These are phyloP conservation scores for Habroteleia sp. DNA, from an alignment of 2,888 invertebrate genomes.

Conservation along the genomic window DNA sequence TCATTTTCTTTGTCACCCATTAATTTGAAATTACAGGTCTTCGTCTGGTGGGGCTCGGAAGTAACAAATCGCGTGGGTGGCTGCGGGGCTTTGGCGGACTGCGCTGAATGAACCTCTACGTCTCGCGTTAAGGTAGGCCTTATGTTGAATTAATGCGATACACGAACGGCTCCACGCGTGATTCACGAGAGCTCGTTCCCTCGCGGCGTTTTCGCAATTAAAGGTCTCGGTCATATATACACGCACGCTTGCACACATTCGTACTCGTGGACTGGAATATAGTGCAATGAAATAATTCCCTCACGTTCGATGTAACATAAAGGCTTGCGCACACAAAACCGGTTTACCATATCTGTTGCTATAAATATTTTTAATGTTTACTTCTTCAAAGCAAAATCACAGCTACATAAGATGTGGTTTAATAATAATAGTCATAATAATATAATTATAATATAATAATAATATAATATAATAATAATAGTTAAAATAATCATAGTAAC, in stretches of 20 bases:
- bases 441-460: constrained; percentile 40
- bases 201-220: constrained; percentile 63
- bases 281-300: constrained; percentile 66
- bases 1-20: constrained; percentile 64
- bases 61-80: constrained; percentile 64
- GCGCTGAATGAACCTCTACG: constrained; percentile 58
- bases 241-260: constrained; percentile 46
- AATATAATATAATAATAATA: constrained; percentile 67
- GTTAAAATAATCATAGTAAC: constrained; percentile 70
- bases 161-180: constrained; percentile 61
- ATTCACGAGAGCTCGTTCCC: constrained; percentile 63
- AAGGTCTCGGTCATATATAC: constrained; percentile 65
- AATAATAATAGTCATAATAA: constrained; percentile 72
- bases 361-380: constrained; percentile 81
- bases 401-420: constrained; percentile 81
- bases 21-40: constrained; percentile 64
- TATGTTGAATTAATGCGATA: constrained; percentile 64
- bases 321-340: constrained; percentile 63
- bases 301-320: constrained; percentile 60
- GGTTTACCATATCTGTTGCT: constrained; percentile 72
- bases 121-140: constrained; percentile 62
- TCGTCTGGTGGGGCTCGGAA: constrained; percentile 54
- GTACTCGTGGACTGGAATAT: constrained; percentile 52
- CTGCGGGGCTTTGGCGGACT: constrained; percentile 57
- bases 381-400: constrained; percentile 81